Base-by-base conservation (phyloP, 2,113 vertebrate species). In the Lynx canadensis region DNA sequence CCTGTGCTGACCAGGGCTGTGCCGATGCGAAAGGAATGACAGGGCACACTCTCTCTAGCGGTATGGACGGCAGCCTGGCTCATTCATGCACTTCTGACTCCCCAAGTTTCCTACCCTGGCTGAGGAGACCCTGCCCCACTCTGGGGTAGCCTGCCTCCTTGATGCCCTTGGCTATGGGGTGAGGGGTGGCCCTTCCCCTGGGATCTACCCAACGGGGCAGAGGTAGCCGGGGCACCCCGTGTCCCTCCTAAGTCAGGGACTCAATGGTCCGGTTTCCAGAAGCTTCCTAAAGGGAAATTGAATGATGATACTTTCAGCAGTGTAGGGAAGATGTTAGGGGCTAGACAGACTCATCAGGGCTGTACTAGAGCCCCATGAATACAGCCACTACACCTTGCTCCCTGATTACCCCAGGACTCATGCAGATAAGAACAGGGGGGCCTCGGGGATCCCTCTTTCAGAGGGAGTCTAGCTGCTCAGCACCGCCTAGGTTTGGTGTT, bases 361-460 rank as follows among this genome's bases (percentile, higher is more conserved):
- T 23, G 3, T 6, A 0, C 68, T 25, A 38, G 41, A 38, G 1
- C 31, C 41, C 90, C 2, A 0, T 0, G 38, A 27, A 65, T 33
- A 14, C 16, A 13, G 45, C 27, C 19, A 4, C 15, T 10, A 3
- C 1, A 1, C 4, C 31, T 93, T 4, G 13, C 13, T 74, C n/a
- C 66, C 33, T 95, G 27, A 8, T 1, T 15, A 2, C 7, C 48
- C 8, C 16, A 0, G 1, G 76, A 16, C 41, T 79, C 45, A 14
- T 2, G 21, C 11, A 7, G 33, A 71, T 41, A 73, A 65, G 57
- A 86, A 15, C 82, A 27, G 0, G 8, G 27, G 14, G 23, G 6
- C 9, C 1, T 0, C 2, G 4, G 1, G 19, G 41, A 4, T 23
- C 57, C 57, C 21, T 60, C 48, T 74, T 60, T 18, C 15, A 25